Percentiles rank a stretch among this genome's conserved stretches.
Conservation (phyloP, 1,140 invertebrate species). For the Antheraea mylitta region DNA sequence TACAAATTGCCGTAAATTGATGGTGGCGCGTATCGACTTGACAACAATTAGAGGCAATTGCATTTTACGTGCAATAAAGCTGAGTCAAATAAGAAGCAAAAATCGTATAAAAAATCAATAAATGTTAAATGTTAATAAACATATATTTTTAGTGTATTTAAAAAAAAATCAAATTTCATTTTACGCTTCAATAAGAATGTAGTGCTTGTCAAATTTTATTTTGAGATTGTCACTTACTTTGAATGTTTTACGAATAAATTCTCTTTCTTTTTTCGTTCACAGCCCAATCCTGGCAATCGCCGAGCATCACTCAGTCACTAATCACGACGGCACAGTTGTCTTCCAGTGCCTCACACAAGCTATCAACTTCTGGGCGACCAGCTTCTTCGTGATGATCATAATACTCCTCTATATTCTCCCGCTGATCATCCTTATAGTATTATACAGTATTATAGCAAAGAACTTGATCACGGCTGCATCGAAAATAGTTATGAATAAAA, state of each 20-base stretch:
- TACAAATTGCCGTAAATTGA: no score
- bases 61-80: no score
- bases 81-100: no score
- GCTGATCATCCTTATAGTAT: slow-evolving; percentile 84
- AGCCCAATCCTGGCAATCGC: slow-evolving; percentile 84
- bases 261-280: slow-evolving; percentile 59
- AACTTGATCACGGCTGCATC: slow-evolving; percentile 84
- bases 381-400: slow-evolving; percentile 87
- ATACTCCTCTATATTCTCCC: slow-evolving; percentile 89
- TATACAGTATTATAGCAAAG: slow-evolving; percentile 88
- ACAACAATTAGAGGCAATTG: no score
- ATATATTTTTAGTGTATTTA: background rate
- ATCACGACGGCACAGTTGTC: slow-evolving; percentile 77
- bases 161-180: background rate
- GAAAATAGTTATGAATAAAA: slow-evolving; percentile 80
- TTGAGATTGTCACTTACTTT: background rate
- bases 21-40: no score
- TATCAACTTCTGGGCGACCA: slow-evolving; percentile 82
- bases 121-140: no score
- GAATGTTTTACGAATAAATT: background rate
- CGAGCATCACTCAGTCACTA: slow-evolving; percentile 79
- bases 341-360: slow-evolving; percentile 84
- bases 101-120: no score
- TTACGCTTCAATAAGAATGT: background rate
- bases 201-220: slow-evolving; percentile 2